Evolutionary conservation across 1,140 invertebrate genomes (phyloP), one percentile per base, ranked within the genome.

Genomic region (Neoseiulus cucumeris): DNA sequence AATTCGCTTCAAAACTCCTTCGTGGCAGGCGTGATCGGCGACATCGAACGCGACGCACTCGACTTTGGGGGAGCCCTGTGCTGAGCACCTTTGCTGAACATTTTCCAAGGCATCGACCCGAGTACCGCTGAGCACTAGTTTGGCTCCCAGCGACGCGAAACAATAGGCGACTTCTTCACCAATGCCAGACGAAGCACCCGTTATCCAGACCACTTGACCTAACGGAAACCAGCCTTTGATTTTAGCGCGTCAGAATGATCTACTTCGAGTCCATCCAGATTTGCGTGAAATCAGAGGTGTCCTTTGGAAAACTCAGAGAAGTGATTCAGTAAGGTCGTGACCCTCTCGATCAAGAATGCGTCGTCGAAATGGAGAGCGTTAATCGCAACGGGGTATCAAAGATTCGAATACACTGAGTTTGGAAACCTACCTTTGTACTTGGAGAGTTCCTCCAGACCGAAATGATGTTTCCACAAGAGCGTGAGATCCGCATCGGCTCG

Each of bases 101-200:
- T 79, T 75, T 69, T 86, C 75, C 18, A 91, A 76, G 73, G 86
- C 82, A 25, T 78, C 72, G 70, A 79, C 75, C 68, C 85, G 79
- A 44, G 87, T 78, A 0, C 88, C 86, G 22, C 86, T 83, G 17
- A 91, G 72, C 6, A 85, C 80, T 28, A 91, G 71, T 72, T 83
- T 84, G 14, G 83, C 85, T 7, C 84, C 83, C 67, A 79, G 75
- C 70, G 80, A 81, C 6, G 87, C 85, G 41, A 90, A 75, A 33
- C 79, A 79, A 65, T 86, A 79, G 0, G 87, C 85, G 64, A 89
- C 74, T 68, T 82, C 74, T 77, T 88, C 85, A 7, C 89, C 89
- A 71, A 92, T 91, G 25, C 89, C 89, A 78, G 86, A 87, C 0
- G 87, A 91, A n/a, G 88, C 86, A 45, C 89, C 88, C 7, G 86